These are phyloP conservation scores for Lordiphosa andalusiaca DNA, from an alignment of 2,888 invertebrate species.

Conservation along the genomic window DNA sequence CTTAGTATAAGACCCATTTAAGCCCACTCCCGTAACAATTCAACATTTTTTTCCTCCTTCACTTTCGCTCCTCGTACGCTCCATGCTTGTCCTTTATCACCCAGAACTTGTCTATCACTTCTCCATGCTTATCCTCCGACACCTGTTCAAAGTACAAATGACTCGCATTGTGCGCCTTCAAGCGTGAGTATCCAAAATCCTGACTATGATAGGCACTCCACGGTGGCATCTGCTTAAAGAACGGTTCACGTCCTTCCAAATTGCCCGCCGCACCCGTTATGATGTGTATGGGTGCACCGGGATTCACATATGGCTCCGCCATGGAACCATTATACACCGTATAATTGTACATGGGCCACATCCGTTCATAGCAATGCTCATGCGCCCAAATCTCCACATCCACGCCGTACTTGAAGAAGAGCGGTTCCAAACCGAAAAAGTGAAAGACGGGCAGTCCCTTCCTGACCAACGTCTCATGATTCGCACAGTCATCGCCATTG, in stretches of 20 bases:
- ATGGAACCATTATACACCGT: conserved; percentile 85
- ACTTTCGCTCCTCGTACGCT: conserved; percentile 39
- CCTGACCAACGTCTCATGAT: conserved; percentile 84
- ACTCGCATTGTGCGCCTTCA: conserved; percentile 89
- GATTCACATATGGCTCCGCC: conserved; percentile 82
- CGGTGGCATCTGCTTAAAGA: conserved; percentile 82
- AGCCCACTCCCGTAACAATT: neutral
- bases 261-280: conserved; percentile 94
- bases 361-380: conserved; percentile 97
- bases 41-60: too few relatives aligned
- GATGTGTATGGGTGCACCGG: conserved; percentile 93
- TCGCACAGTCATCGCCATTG: conserved; percentile 89
- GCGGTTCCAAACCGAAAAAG: conserved; percentile 88
- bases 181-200: conserved; percentile 95
- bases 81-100: conserved; percentile 83
- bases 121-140: conserved; percentile 86
- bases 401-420: conserved; percentile 93
- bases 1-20: neutral
- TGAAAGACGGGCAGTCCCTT: conserved; percentile 85
- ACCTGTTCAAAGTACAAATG: conserved; percentile 95
- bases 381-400: conserved; percentile 98
- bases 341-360: conserved; percentile 96
- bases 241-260: conserved; percentile 90
- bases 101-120: conserved; percentile 86
- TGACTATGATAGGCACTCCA: conserved; percentile 93